Evolutionary conservation across 2,888 invertebrate species (phyloP), one percentile per base, ranked within the genome.

Genomic region (Mylabris sibirica): DNA sequence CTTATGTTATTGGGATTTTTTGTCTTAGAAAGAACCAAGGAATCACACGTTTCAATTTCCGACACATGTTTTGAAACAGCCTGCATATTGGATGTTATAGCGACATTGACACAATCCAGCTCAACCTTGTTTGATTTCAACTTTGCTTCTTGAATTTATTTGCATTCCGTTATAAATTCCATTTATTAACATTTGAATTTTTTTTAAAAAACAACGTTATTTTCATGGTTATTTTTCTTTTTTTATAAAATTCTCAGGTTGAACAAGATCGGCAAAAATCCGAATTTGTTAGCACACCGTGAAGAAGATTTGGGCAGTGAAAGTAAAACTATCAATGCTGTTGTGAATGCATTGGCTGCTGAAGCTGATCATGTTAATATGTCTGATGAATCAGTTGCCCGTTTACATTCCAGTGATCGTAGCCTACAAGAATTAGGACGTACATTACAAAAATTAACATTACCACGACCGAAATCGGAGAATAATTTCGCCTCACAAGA

Each of bases 191-290:
- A 2, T 35, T 35, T 35, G 35, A 35, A 38, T 3, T 38, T 2
- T 38, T n/a, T n/a, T n/a, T n/a, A 8, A 11, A 2, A 11, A 35
- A 35, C 35, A 14, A 38, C 35, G 38, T 38, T 59, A 59, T 59
- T 12, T 17, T 26, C 12, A 59, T 3, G 17, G 59, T 5, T n/a
- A n/a, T n/a, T n/a, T n/a, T n/a, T n/a, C n/a, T n/a, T 59, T 9
- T 6, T 9, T 38, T 14, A 12, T 38, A 12, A 12, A 12, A 38
- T 38, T 14, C 14, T 3, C 38, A 85, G 85, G 85, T 79, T 98
- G 80, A 98, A 98, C 88, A 99, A 98, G 88, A 98, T 98, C 84
- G 98, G 98, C 78, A 98, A 98, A 88, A 98, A 98, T 87, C 98
- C 98, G 65, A 96, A 95, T 85, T 89, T 97, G 80, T 94, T 97